Base-by-base conservation (phyloP, 2,113 vertebrate species). In the Phocoena phocoena region DNA sequence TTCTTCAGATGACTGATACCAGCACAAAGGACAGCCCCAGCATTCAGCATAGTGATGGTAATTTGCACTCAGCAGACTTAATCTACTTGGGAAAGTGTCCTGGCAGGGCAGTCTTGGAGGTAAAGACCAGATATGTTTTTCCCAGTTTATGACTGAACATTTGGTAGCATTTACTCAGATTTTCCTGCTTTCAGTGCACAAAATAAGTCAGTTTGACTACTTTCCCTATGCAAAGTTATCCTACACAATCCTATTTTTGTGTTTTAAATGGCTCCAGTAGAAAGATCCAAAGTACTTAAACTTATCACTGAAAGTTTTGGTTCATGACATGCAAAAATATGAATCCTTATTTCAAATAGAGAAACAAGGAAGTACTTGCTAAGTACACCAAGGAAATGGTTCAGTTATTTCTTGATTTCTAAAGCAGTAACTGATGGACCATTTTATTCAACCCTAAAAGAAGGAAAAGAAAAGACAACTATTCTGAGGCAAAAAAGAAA, bases 81-180 rank as follows among this genome's bases (percentile, higher is more conserved):
- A 96, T 97, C 85, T 90, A 65, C 3, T 2, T 77, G 44, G 86
- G 96, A 98, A 96, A 89, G 96, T 97, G 70, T 98, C 93, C 62
- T 90, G 71, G 97, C 58, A 93, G 92, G 95, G 8, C 26, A 13
- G n/a, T 70, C 86, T 97, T 97, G 88, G 91, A 74, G 60, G 70
- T 76, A 92, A 98, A 97, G 96, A 97, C 93, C 58, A 38, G 83
- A 81, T 0, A 20, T 4, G 1, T 63, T 74, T 85, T 33, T 93
- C 86, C 31, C 95, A 96, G 95, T 98, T 98, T 96, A 98, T 95
- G 86, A 94, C 87, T 90, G 81, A 95, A 98, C 91, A 93, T 96
- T 83, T 93, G 96, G 74, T 82, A 96, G 60, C 18, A 44, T 96
- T 95, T 88, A 20, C 5, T 15, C 68, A 92, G 53, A 93, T 94